Percentiles rank a stretch among this genome's conserved stretches.
phyloP scores from a whole-genome alignment of 2,797 vertebrate species.

The Chelmon rostratus region DNA sequence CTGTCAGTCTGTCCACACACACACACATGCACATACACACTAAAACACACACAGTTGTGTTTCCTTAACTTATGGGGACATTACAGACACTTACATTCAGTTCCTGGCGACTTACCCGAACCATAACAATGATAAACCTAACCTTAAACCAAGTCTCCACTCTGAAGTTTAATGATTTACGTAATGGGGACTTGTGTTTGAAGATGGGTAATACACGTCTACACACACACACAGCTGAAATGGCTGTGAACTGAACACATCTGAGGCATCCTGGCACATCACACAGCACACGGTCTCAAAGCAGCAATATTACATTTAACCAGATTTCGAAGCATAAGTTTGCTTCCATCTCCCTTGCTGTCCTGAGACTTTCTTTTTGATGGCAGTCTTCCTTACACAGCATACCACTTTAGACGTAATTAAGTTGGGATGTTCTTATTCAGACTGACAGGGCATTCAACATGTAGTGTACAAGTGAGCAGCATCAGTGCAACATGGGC shows the following conservation, averaged over 20 bases:
- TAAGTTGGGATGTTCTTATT: conserved; percentile 13
- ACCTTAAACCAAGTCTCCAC: too few species aligned
- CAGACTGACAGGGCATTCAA: neutral
- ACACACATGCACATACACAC: neutral
- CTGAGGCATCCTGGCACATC: conserved; percentile 1
- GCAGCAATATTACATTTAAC: conserved; percentile 29
- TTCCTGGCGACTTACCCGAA: too few species aligned
- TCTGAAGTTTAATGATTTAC: too few species aligned
- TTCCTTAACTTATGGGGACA: too few species aligned
- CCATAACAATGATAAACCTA: too few species aligned
- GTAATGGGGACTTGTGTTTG: too few species aligned
- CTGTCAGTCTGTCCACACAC: neutral
- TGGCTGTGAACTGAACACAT: neutral
- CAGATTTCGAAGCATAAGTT: conserved; percentile 23
- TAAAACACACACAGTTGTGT: neutral
- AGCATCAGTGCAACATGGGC: neutral
- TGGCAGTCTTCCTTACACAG: conserved; percentile 19
- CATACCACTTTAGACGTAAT: conserved; percentile 29
- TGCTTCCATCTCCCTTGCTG: conserved; percentile 12
- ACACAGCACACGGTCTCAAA: conserved; percentile 7
- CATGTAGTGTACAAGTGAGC: neutral
- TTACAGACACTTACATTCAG: too few species aligned
- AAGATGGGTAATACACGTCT: too few species aligned
- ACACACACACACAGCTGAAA: neutral
- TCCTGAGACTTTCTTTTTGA: conserved; percentile 26